Base-by-base conservation (phyloP, 2,888 invertebrate genomes). In the Ectobius pallidus region DNA sequence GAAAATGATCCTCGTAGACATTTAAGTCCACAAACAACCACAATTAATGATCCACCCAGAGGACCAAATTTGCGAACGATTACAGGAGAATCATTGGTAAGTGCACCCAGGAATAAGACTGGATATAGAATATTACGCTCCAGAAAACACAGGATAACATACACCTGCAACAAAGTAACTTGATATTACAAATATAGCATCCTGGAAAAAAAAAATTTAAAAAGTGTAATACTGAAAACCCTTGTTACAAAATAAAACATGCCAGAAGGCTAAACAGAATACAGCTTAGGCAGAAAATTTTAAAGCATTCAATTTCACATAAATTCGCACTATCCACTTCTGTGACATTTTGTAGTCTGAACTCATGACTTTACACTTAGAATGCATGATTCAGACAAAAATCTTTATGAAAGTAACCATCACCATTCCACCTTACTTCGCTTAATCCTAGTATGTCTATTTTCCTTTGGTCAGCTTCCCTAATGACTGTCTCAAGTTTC, bases 51-150 rank as follows among this genome's bases (percentile, higher is more conserved):
- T 14, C 93, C 97, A 77, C 91, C 79, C 14, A 89, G 87, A 71
- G 91, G 87, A 0, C 96, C 96, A 82, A 92, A 94, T 81, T 94
- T 94, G 52, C 86, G 84, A 0, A 91, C 88, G 58, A 98, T 87
- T 69, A 86, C 85, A 27, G 92, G 90, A 16, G 96, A 92, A 81
- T 95, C 95, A 77, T 92, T 92, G 0, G 97, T 95, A 42, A 95
- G 85, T 25, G 95, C 94, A 72, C 95, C 93, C 52, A 99, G 87
- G 80, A 96, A 94, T 77, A 99, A 88, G 49, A 95, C 87, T 0
- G 99, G 98, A 83, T 96, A 97, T 27, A 99, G 83, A 73, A 97
- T 88, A 83, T 97, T 97, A 70, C 94, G 89, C 82, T 99, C 98
- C 77, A 97, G 82, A 81, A 97, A 95, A 80, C 94, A 92, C 70